phyloP scores from a whole-genome alignment of 2,113 vertebrate species.

The Papio anubis region DNA sequence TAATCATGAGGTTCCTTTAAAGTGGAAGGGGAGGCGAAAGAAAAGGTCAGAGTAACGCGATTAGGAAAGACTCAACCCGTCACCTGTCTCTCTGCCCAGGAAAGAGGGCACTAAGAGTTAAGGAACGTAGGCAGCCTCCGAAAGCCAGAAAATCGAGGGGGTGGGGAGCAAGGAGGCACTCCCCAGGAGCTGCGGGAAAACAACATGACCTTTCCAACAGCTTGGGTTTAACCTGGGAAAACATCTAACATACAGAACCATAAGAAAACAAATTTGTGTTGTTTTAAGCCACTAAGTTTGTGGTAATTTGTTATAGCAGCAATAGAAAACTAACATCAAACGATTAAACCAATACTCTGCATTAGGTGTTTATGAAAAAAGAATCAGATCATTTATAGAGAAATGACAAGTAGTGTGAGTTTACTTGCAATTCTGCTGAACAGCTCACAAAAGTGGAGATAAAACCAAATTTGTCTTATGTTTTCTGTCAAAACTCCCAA shows the following conservation, averaged over 20 bases:
- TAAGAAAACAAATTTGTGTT: not conserved
- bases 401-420: not conserved
- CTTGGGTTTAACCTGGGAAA: not conserved
- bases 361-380: not conserved
- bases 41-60: not conserved
- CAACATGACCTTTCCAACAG: not conserved
- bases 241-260: fast-evolving
- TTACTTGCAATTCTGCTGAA: not conserved
- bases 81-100: not conserved
- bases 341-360: not conserved
- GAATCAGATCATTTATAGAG: not conserved
- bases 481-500: not conserved
- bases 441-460: not conserved
- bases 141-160: not conserved
- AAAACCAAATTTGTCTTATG: not conserved
- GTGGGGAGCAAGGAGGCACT: fast-evolving
- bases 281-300: not conserved
- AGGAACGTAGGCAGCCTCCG: fast-evolving
- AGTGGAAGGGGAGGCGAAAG: not conserved
- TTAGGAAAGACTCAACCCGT: fast-evolving
- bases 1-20: not conserved
- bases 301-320: not conserved
- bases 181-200: not conserved
- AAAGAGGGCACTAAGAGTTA: not conserved
- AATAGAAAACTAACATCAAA: not conserved